Percentiles rank a stretch among this genome's conserved stretches.
Conservation (phyloP, 2,113 vertebrate genomes). For the Felis catus region DNA sequence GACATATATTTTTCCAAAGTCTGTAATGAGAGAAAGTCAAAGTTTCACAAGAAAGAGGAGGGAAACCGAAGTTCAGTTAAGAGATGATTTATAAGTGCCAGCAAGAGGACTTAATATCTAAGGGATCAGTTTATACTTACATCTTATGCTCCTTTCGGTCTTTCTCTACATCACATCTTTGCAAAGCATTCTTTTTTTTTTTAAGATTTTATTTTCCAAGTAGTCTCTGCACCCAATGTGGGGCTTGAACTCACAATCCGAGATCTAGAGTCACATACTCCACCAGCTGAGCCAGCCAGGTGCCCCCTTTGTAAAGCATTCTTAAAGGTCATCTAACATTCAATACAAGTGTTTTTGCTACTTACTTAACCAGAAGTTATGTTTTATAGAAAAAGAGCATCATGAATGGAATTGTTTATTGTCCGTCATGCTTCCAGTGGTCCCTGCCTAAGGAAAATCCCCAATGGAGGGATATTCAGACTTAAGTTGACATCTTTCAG, state of each 20-base stretch:
- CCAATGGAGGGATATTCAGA: neutral
- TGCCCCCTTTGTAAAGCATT: neutral
- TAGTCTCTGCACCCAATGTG: neutral
- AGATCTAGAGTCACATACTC: neutral
- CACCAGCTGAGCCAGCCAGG: neutral
- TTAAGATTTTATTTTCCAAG: neutral
- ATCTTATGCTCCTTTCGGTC: neutral
- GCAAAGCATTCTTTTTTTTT: neutral
- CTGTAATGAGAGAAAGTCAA: neutral
- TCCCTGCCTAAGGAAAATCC: neutral
- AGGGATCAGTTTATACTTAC: neutral
- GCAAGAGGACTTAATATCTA: neutral
- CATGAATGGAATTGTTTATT: neutral
- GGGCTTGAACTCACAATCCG: neutral
- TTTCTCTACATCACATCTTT: constrained; percentile 27
- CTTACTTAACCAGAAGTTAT: neutral
- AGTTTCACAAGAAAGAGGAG: neutral
- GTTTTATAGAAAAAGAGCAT: neutral
- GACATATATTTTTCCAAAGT: neutral
- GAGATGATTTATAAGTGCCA: neutral
- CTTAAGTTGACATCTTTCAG: neutral
- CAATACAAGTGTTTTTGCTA: neutral
- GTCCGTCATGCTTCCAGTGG: neutral
- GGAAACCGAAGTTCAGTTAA: neutral
- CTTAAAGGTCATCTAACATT: neutral